These are phyloP conservation scores for Jaculus jaculus DNA, from an alignment of 2,113 vertebrate species.

Conservation along the genomic window DNA sequence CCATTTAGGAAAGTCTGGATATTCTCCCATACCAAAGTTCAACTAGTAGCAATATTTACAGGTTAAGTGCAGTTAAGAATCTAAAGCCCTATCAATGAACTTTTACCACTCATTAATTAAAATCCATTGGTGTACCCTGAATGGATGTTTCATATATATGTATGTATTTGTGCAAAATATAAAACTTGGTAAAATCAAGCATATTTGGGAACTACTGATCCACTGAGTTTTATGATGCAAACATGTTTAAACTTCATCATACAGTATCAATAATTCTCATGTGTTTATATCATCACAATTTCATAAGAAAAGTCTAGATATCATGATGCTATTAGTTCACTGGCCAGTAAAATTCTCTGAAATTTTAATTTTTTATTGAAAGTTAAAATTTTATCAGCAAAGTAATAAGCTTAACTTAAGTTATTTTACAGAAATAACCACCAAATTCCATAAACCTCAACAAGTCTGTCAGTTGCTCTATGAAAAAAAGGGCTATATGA, in stretches of 20 bases:
- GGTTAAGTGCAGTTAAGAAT: neutral
- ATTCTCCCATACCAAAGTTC: too few relatives aligned
- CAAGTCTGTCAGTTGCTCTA: neutral
- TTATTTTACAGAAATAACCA: slow-evolving; percentile 10
- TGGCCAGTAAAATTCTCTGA: neutral
- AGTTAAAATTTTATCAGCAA: neutral
- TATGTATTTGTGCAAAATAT: too few relatives aligned
- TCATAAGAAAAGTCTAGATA: neutral
- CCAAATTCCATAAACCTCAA: neutral
- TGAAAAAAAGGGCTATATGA: neutral
- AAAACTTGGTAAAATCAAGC: too few relatives aligned
- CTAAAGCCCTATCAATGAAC: neutral
- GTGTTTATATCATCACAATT: neutral
- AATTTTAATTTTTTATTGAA: slow-evolving; percentile 4
- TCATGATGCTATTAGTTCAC: neutral
- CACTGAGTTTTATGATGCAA: neutral
- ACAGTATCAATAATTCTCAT: neutral
- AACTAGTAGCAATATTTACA: too few relatives aligned
- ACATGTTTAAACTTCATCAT: neutral
- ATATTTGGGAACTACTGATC: neutral
- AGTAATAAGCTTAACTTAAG: neutral
- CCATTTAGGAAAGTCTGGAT: too few relatives aligned
- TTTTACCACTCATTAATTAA: neutral
- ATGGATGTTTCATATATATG: too few relatives aligned
- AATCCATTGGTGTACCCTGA: neutral